These are phyloP conservation scores for Aphelocoma coerulescens DNA, from an alignment of 2,113 vertebrate genomes.

Conservation along the genomic window DNA sequence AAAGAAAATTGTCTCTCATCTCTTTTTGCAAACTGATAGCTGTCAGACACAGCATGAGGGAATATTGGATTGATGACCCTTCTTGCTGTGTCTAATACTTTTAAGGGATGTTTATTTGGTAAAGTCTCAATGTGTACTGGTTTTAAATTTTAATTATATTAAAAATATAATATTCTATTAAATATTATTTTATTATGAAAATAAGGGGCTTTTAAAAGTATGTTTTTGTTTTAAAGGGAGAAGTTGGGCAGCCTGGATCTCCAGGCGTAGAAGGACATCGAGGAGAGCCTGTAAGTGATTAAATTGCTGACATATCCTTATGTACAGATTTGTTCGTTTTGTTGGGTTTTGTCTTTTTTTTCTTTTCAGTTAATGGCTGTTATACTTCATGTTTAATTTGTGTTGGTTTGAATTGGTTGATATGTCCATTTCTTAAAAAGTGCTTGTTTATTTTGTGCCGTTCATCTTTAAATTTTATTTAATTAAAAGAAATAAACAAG, in stretches of 20 bases:
- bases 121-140: neutral
- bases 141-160: neutral
- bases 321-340: neutral
- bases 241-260: constrained; percentile 69
- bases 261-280: constrained; percentile 69
- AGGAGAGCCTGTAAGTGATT: constrained; percentile 73
- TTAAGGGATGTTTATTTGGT: neutral
- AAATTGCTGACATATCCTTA: neutral
- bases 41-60: neutral
- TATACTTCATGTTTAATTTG: neutral
- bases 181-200: neutral
- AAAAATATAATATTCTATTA: neutral
- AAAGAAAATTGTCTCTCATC: neutral
- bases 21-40: neutral
- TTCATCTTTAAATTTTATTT: neutral
- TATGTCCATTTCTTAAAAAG: neutral
- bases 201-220: neutral
- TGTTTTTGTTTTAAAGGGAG: constrained; percentile 65
- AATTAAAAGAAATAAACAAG: neutral
- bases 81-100: neutral
- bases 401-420: neutral
- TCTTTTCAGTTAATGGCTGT: neutral
- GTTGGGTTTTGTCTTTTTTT: rapidly evolving
- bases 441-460: neutral
- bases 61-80: neutral